phyloP scores from a whole-genome alignment of 1,140 invertebrate genomes.

The Panonychus citri region DNA sequence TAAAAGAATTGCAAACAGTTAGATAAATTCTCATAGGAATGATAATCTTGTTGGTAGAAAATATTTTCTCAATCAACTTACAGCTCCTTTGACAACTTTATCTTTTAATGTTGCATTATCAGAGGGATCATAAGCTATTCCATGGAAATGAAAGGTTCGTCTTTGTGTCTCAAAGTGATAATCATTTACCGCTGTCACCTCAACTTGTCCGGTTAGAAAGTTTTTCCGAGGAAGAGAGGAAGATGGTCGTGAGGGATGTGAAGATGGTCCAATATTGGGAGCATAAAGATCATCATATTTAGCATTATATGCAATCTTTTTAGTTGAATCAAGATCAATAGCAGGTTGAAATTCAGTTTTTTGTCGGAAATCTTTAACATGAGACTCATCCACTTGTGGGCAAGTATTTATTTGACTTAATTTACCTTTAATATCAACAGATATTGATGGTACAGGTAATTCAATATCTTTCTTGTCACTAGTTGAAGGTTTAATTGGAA shows the following conservation, averaged over 20 bases:
- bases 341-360: neutral
- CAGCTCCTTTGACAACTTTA: neutral
- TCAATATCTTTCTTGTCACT: neutral
- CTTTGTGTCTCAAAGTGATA: constrained; percentile 98
- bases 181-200: constrained; percentile 78
- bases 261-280: constrained; percentile 1
- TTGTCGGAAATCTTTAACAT: neutral
- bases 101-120: constrained; percentile 12
- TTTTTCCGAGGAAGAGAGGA: constrained; percentile 38
- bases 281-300: constrained; percentile 10
- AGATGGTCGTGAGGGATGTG: neutral
- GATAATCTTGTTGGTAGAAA: too few species aligned
- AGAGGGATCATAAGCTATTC: constrained; percentile 30
- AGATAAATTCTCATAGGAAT: too few species aligned
- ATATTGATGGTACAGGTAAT: neutral
- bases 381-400: neutral
- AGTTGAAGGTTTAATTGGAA: neutral
- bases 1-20: too few species aligned
- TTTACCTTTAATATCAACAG: neutral
- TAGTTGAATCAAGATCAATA: neutral
- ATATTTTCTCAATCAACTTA: too few species aligned
- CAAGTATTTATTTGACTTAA: neutral
- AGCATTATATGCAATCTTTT: constrained; percentile 1
- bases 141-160: constrained; percentile 46
- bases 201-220: constrained; percentile 78